Evolutionary conservation across 1,140 invertebrate species (phyloP).

Genomic region (Drosophila truncata): DNA sequence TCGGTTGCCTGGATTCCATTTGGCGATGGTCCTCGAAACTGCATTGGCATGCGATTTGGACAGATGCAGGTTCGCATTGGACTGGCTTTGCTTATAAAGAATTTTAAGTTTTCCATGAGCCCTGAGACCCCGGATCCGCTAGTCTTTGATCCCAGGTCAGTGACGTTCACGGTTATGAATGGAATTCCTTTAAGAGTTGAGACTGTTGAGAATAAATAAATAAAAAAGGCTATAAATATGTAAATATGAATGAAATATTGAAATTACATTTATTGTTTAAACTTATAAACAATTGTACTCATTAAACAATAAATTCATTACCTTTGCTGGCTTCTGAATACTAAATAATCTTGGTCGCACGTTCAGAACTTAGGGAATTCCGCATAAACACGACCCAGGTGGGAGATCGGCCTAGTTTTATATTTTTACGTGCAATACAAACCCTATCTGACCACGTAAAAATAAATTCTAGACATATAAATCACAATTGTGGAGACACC

Average conservation of each 20-base stretch:
- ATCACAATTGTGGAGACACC: no score
- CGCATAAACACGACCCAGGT: background rate
- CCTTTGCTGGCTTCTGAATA: background rate
- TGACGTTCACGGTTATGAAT: conserved; percentile 1
- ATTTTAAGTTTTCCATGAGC: background rate
- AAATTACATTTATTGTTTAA: background rate
- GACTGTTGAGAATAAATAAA: background rate
- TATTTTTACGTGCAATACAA: background rate
- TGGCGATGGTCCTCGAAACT: conserved; percentile 4
- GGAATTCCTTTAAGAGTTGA: background rate
- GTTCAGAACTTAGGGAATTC: background rate
- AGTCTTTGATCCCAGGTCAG: background rate
- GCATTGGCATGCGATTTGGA: background rate
- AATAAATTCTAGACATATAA: background rate
- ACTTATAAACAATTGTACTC: no score
- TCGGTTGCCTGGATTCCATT: background rate
- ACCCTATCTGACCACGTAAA: background rate
- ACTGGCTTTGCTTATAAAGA: background rate
- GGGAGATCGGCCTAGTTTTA: no score
- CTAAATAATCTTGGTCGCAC: background rate
- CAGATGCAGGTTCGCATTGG: background rate
- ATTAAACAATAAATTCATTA: background rate
- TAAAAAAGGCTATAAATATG: no score
- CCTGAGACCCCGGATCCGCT: background rate
- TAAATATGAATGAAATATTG: background rate